Percentiles rank a stretch among this genome's conserved stretches.
These are phyloP conservation scores for Hippolais icterina DNA, from an alignment of 2,113 vertebrate species.

Conservation along the genomic window DNA sequence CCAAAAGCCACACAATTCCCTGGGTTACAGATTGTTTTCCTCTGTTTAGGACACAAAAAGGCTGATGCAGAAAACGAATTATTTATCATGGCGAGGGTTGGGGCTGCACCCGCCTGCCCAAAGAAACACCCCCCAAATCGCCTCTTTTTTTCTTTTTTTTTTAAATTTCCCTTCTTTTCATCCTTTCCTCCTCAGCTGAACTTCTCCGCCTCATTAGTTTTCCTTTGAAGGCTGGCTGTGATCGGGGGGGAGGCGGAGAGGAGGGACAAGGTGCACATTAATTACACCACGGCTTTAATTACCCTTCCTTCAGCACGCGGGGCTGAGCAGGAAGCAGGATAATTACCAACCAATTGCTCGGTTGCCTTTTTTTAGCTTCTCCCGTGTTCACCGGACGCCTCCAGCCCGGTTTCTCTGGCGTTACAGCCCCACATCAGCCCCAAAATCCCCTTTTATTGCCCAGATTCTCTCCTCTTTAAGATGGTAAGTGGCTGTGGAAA, in stretches of 20 bases:
- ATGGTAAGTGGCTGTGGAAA: slow-evolving; percentile 3
- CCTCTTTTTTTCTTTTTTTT: rapidly evolving
- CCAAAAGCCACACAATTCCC: background rate
- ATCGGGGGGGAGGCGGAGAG: background rate
- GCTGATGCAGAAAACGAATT: background rate
- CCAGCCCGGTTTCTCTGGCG: background rate
- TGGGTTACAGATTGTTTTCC: background rate
- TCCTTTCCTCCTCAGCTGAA: background rate
- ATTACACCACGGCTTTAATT: slow-evolving; percentile 46
- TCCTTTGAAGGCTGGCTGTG: background rate
- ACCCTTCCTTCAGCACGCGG: slow-evolving; percentile 8
- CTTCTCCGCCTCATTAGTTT: background rate
- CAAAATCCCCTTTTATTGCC: background rate
- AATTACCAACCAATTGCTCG: background rate
- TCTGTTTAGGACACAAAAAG: background rate
- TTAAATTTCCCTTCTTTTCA: background rate
- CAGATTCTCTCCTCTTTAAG: background rate
- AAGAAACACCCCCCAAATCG: background rate
- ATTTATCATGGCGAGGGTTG: background rate
- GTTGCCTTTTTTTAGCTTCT: background rate
- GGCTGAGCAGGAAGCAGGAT: background rate
- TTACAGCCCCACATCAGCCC: background rate
- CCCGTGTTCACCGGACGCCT: background rate
- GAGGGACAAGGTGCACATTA: background rate
- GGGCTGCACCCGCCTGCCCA: background rate